Evolutionary conservation across 2,113 vertebrate species (phyloP), one percentile per base, ranked within the genome.

Genomic region (Centropus unirufus): DNA sequence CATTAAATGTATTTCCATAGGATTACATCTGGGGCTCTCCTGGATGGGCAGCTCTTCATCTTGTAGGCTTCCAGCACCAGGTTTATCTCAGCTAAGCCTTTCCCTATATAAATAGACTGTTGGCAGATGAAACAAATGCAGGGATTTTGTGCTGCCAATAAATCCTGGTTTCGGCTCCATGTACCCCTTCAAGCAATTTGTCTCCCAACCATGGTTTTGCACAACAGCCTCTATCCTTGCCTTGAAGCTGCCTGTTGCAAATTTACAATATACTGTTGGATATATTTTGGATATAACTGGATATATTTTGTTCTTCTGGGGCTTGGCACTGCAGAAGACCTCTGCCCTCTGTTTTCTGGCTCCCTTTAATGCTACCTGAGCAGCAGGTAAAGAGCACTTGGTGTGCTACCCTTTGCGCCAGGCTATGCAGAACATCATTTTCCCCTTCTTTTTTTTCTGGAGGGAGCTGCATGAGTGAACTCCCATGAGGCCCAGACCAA

Each of bases 161-260:
- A 90, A 88, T 88, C 62, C 49, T 49, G 8, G 3, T 85, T 95
- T 87, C 89, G 93, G 58, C 51, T 83, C 66, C 91, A 76, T 66
- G 68, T 57, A 73, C 29, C 18, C 58, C 49, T 79, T 82, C 62
- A 89, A 89, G 52, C 44, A 77, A 67, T 78, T 64, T 78, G 6
- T 59, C 80, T 87, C 91, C 84, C 58, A 90, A 47, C 44, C 5
- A 0, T 24, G 52, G 36, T 39, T 87, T 76, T 79, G 21, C 54
- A 51, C 36, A 27, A 15, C 32, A 62, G 21, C 76, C 64, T 90
- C 90, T 78, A 49, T 59, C 80, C 54, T 72, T 80, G 39, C 47
- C 54, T 92, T 17, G 24, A 67, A 89, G 54, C 20, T 62, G 42
- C 34, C 39, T 78, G 84, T 27, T 87, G 66, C 44, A 64, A 51